Evolutionary conservation across 2,888 invertebrate genomes (phyloP), one percentile per base, ranked within the genome.

Genomic region (Caenorhabditis wallacei): DNA sequence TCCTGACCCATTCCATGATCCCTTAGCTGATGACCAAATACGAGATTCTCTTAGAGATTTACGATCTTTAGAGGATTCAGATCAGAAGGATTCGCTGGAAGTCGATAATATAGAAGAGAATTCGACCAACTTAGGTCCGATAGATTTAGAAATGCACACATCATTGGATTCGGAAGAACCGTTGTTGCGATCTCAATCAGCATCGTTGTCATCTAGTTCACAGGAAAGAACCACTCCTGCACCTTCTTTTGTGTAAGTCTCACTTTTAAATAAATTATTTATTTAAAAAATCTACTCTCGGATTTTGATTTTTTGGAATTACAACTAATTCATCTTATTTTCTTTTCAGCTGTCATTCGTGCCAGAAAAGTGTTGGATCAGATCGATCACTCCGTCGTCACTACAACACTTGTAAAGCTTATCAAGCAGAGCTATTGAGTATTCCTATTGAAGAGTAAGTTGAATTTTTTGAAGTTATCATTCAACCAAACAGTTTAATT

Each of bases 321-420:
- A n/a, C n/a, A n/a, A n/a, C n/a, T n/a, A n/a, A n/a, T n/a, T n/a
- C n/a, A n/a, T n/a, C n/a, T n/a, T n/a, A n/a, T n/a, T n/a, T n/a
- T n/a, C n/a, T n/a, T 76, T 82, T 35, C 79, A 87, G 84, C 20
- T 87, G 87, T 66, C 80, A 80, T 8, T 56, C 85, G 8, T 85
- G 85, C 76, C 74, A 84, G 26, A 87, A 85, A 75, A 26, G 56
- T 5, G 85, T 87, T 8, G 80, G 82, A n/a, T 87, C 87, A 13
- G 66, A 74, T 18, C 66, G 87, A 51, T 79, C 79, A 7, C 72
- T 87, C 13, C 86, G 85, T 37, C 84, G 87, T 8, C 87, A 87
- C 57, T 82, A 84, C 51, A 79, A 68, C 11, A 87, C 87, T 0
- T 87, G 87, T 78, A 86, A 85, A 37, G 56, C 46, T 30, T 84